Evolutionary conservation across 2,113 vertebrate species (phyloP).

Genomic region (Chloroceryle aenea): DNA sequence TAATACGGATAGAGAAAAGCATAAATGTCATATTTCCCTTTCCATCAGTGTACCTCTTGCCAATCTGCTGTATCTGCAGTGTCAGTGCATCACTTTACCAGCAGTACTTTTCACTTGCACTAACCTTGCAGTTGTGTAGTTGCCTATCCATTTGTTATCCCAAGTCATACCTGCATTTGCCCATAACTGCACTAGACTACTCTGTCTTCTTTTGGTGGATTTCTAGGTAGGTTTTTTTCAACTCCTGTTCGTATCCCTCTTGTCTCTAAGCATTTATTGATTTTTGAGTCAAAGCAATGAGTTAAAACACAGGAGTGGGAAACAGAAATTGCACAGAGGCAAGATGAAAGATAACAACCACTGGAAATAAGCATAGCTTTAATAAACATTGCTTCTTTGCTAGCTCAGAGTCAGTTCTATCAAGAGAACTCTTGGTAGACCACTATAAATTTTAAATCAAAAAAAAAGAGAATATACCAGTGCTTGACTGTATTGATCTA

Average conservation of each 20-base stretch:
- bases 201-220: not conserved
- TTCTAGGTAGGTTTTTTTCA: not conserved
- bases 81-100: not conserved
- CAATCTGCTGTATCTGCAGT: not conserved
- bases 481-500: constrained; percentile 71
- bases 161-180: not conserved
- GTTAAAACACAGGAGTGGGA: not conserved
- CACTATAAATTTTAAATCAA: constrained; percentile 67
- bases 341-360: not conserved
- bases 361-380: constrained; percentile 68
- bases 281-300: constrained; percentile 20
- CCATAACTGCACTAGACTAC: not conserved
- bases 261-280: constrained; percentile 14
- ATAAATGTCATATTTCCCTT: not conserved
- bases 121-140: not conserved
- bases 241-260: not conserved
- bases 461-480: constrained; percentile 30
- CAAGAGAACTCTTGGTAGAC: constrained; percentile 76
- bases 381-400: constrained; percentile 77
- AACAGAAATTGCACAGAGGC: not conserved
- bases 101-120: not conserved
- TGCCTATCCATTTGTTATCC: not conserved
- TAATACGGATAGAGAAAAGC: not conserved
- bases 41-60: not conserved
- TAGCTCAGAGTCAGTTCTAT: constrained; percentile 77